Percentiles rank a stretch among this genome's conserved stretches.
Conservation (phyloP, 2,113 vertebrate genomes). For the Laticauda colubrina region DNA sequence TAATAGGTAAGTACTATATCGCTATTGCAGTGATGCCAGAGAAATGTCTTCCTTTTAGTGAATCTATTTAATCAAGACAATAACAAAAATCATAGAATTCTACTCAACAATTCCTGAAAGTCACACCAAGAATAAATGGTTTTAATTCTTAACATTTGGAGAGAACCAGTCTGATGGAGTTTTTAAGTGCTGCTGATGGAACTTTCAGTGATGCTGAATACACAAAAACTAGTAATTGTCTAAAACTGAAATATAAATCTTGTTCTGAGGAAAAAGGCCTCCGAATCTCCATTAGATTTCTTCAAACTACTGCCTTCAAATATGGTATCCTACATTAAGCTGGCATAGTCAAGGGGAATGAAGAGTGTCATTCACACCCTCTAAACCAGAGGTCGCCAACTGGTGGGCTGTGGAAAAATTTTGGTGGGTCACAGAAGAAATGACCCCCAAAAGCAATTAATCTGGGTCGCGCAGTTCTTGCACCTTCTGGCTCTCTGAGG, state of each 20-base stretch:
- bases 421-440: too few species aligned
- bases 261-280: neutral
- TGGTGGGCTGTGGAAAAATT: too few species aligned
- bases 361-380: neutral
- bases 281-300: neutral
- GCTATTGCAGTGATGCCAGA: neutral
- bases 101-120: neutral
- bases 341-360: neutral
- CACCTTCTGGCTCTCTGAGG: too few species aligned
- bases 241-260: neutral
- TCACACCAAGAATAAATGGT: neutral
- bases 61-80: neutral
- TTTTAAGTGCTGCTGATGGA: neutral
- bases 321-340: neutral
- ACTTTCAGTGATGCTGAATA: neutral
- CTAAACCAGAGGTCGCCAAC: too few species aligned
- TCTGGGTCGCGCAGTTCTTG: too few species aligned
- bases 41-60: neutral
- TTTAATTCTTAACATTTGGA: neutral
- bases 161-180: neutral
- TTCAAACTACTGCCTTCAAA: neutral
- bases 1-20: neutral
- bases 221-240: neutral
- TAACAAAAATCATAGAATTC: neutral
- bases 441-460: too few species aligned